Conservation (phyloP, 2,113 vertebrate genomes). For the Panurus biarmicus region DNA sequence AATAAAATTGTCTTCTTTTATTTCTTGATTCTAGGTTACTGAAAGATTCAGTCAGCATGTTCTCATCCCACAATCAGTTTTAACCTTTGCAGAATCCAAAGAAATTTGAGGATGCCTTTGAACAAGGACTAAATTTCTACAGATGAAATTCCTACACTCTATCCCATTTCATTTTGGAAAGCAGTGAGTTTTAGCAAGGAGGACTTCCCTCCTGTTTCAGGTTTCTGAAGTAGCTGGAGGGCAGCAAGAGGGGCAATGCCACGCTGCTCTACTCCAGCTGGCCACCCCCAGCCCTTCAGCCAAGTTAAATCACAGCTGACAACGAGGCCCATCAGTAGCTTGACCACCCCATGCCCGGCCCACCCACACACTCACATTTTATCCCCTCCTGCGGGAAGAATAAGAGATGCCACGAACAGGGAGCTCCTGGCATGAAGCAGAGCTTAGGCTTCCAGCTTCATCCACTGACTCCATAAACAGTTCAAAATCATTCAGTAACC, state of each 20-base stretch:
- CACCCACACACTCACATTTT: neutral
- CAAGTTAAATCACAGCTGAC: neutral
- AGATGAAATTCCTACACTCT: neutral
- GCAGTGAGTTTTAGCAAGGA: neutral
- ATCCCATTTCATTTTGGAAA: neutral
- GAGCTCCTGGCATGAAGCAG: neutral
- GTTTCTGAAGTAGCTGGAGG: neutral
- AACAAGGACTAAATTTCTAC: neutral
- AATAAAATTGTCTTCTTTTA: neutral
- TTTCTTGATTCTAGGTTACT: neutral
- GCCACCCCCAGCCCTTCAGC: neutral
- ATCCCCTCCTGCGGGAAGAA: neutral
- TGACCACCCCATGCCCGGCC: neutral
- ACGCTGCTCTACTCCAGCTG: neutral
- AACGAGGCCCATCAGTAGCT: neutral
- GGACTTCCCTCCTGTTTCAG: neutral
- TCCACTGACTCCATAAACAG: neutral
- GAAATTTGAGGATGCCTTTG: neutral
- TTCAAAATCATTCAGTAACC: neutral
- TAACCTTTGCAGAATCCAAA: neutral
- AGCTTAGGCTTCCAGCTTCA: neutral
- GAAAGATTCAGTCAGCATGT: accelerated
- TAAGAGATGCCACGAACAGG: neutral
- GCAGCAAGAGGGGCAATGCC: neutral
- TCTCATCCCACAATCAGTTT: neutral